A percentile compares a stretch with the other conserved stretches of the same genome.
Evolutionary conservation across 2,888 invertebrate species (phyloP).

Genomic region (Dione juno): DNA sequence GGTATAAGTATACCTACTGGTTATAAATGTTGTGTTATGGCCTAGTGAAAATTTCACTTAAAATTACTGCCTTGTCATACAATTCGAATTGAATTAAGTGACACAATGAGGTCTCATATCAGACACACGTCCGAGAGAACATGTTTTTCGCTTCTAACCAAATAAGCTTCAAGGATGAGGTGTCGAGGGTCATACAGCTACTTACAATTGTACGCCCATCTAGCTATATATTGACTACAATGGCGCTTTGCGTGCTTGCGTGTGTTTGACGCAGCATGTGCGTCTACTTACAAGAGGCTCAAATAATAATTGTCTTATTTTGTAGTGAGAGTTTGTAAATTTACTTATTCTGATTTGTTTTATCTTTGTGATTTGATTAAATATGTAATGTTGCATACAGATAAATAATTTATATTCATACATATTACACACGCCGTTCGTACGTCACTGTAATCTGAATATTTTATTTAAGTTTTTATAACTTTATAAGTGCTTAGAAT

Average conservation of each 20-base stretch:
- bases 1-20: not conserved
- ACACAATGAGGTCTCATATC: conserved; percentile 45
- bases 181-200: conserved; percentile 65
- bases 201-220: conserved; percentile 80
- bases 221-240: conserved; percentile 79
- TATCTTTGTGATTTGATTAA: too few relatives aligned
- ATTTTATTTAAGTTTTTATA: too few relatives aligned
- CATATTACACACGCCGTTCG: too few relatives aligned
- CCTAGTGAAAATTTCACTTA: conserved; percentile 24
- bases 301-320: conserved; percentile 50
- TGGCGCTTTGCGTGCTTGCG: conserved; percentile 67
- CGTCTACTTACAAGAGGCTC: conserved; percentile 73
- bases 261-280: conserved; percentile 69
- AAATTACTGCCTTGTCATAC: conserved; percentile 42
- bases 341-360: not conserved
- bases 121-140: conserved; percentile 43
- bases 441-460: too few relatives aligned
- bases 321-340: not conserved
- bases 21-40: conserved; percentile 3
- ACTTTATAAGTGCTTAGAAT: too few relatives aligned
- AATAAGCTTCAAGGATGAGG: conserved; percentile 45
- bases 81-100: conserved; percentile 34
- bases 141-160: conserved; percentile 47
- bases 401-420: too few relatives aligned
- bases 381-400: too few relatives aligned